Evolutionary conservation across 1,140 invertebrate genomes (phyloP).

Genomic region (Chlorops oryzae): DNA sequence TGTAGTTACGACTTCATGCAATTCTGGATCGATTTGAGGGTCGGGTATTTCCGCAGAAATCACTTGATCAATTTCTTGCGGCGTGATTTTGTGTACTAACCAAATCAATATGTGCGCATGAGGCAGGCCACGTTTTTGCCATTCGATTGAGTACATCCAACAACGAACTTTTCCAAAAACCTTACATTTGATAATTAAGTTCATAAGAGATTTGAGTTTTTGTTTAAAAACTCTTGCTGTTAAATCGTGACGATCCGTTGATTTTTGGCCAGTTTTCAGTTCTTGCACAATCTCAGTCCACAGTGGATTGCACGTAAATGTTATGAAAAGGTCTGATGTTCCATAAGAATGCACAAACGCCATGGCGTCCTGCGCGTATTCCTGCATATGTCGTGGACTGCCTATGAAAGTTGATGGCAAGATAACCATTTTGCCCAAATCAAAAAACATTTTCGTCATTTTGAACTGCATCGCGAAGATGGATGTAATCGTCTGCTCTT

Average conservation of each 20-base stretch:
- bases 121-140: too few species aligned
- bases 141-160: constrained; percentile 49
- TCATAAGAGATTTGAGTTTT: constrained; percentile 47
- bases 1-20: constrained; percentile 45
- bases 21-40: constrained; percentile 39
- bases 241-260: too few species aligned
- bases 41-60: constrained; percentile 50
- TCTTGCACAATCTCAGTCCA: constrained; percentile 50
- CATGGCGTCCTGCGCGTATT: constrained; percentile 48
- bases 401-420: constrained; percentile 45
- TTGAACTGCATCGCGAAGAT: constrained; percentile 40
- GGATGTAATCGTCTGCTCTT: constrained; percentile 48
- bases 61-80: constrained; percentile 42
- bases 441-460: too few species aligned
- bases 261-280: too few species aligned
- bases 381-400: constrained; percentile 48
- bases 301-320: constrained; percentile 50
- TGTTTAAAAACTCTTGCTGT: constrained; percentile 21
- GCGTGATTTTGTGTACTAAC: constrained; percentile 30
- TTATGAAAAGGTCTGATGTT: too few species aligned
- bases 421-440: constrained; percentile 41
- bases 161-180: constrained; percentile 37
- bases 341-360: constrained; percentile 47
- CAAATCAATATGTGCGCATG: constrained; percentile 6
- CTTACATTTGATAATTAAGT: constrained; percentile 43